These are phyloP conservation scores for Drosophila vallismaia DNA, from an alignment of 2,888 invertebrate species.

Conservation along the genomic window DNA sequence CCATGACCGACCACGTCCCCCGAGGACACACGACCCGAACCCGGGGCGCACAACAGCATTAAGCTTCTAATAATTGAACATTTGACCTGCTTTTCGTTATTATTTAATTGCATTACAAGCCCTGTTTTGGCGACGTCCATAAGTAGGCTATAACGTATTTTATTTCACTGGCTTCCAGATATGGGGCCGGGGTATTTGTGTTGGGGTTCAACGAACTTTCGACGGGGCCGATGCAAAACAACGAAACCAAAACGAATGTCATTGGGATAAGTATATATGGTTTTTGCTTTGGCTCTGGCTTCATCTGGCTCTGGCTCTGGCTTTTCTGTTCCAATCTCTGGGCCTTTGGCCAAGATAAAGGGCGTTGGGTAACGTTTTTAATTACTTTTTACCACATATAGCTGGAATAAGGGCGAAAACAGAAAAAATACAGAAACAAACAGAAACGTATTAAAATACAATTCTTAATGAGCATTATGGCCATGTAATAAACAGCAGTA, in stretches of 20 bases:
- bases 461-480: constrained; percentile 74
- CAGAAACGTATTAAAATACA: constrained; percentile 60
- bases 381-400: constrained; percentile 68
- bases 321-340: constrained; percentile 1
- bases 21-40: constrained; percentile 42
- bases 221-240: constrained; percentile 14
- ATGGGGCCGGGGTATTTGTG: constrained; percentile 4
- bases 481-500: constrained; percentile 58
- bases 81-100: constrained; percentile 71
- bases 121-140: constrained; percentile 34
- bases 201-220: constrained; percentile 49
- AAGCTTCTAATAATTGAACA: constrained; percentile 78
- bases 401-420: constrained; percentile 34
- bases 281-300: constrained; percentile 16
- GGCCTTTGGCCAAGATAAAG: constrained; percentile 34
- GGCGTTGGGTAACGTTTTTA: constrained; percentile 62
- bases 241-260: constrained; percentile 22
- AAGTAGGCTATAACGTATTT: constrained; percentile 55
- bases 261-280: constrained; percentile 37
- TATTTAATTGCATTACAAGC: constrained; percentile 68
- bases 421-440: constrained; percentile 40
- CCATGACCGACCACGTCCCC: constrained; percentile 36
- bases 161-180: constrained; percentile 21
- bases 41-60: constrained; percentile 53
- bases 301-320: constrained; percentile 7